Percentiles rank a stretch among this genome's conserved stretches.
Conservation (phyloP, 2,797 vertebrate genomes). For the Dipus sagitta region DNA sequence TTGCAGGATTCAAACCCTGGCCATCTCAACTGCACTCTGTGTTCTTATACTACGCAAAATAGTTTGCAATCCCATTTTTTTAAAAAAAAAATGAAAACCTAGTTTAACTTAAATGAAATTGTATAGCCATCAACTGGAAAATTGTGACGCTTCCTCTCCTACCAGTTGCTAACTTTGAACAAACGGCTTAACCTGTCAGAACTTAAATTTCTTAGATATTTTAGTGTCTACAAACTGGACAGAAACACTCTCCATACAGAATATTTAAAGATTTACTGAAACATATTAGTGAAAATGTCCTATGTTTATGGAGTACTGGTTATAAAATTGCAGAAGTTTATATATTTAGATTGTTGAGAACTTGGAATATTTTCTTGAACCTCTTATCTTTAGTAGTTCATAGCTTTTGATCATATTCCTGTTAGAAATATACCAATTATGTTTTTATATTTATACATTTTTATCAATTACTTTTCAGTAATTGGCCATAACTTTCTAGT, state of each 20-base stretch:
- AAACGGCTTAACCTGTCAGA: conserved; percentile 4
- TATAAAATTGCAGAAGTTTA: neutral
- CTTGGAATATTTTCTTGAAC: neutral
- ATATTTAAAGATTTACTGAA: conserved; percentile 28
- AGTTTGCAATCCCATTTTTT: neutral
- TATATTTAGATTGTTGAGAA: neutral
- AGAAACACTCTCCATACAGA: neutral
- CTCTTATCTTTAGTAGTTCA: neutral
- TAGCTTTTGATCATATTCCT: neutral
- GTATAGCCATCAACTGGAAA: neutral
- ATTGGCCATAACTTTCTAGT: neutral
- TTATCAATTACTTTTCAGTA: neutral
- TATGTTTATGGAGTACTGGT: neutral
- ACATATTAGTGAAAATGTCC: neutral
- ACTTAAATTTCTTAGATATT: neutral
- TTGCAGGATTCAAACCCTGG: neutral
- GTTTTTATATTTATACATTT: neutral
- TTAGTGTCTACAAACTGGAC: neutral
- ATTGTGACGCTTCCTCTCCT: neutral
- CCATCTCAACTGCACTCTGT: neutral
- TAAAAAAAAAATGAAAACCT: neutral
- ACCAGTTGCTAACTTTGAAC: conserved; percentile 7
- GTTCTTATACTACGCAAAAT: neutral
- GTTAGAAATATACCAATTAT: conserved; percentile 14
- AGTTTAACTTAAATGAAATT: neutral